Conservation (phyloP, 2,888 invertebrate species). For the Deilephila porcellus region DNA sequence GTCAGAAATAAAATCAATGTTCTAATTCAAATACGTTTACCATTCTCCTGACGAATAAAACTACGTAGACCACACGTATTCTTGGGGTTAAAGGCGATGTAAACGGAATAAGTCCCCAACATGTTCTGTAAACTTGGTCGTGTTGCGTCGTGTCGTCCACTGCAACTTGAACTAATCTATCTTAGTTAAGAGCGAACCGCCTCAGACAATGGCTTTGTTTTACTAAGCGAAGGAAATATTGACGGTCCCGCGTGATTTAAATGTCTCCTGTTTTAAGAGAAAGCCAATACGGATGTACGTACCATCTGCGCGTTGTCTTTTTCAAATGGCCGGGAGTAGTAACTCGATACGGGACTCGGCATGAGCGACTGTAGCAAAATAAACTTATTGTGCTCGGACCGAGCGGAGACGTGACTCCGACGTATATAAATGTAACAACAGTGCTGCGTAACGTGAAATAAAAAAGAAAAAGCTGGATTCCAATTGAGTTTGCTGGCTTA, state of each 20-base stretch:
- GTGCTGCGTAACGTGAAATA: constrained; percentile 69
- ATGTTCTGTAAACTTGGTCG: constrained; percentile 55
- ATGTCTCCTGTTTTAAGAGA: constrained; percentile 82
- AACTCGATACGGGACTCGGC: constrained; percentile 69
- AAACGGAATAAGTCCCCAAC: constrained; percentile 55
- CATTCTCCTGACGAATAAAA: constrained; percentile 7
- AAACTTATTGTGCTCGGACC: constrained; percentile 67
- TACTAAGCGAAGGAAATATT: constrained; percentile 77
- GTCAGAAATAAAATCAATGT: no score
- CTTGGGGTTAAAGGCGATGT: constrained; percentile 40
- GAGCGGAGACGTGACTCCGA: constrained; percentile 69
- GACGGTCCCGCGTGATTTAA: constrained; percentile 80
- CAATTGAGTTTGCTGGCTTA: constrained; percentile 77
- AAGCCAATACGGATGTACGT: constrained; percentile 78
- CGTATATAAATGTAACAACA: constrained; percentile 66
- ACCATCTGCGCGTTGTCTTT: constrained; percentile 80
- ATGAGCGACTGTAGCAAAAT: constrained; percentile 70
- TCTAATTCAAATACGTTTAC: not conserved
- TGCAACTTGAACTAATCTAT: constrained; percentile 69
- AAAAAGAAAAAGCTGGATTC: constrained; percentile 74
- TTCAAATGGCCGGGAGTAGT: constrained; percentile 75
- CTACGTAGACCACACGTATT: constrained; percentile 39
- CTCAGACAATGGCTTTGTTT: constrained; percentile 63
- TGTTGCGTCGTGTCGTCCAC: constrained; percentile 56
- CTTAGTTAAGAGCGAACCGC: constrained; percentile 71